A percentile compares a stretch with the other conserved stretches of the same genome.
phyloP scores from a whole-genome alignment of 1,140 invertebrate genomes.

The Cydia fagiglandana region DNA sequence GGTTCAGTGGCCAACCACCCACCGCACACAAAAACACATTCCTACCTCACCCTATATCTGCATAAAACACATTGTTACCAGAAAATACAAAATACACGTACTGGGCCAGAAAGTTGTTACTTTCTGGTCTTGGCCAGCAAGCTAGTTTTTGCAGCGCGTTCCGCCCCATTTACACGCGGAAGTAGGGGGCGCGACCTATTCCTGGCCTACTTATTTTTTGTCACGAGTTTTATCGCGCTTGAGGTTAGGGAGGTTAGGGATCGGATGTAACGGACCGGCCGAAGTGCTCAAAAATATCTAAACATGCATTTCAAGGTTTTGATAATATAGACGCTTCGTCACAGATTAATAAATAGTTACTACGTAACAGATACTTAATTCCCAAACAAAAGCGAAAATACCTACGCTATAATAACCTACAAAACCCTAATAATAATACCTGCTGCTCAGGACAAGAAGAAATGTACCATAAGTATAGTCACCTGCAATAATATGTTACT shows the following conservation, averaged over 20 bases:
- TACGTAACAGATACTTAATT: too few relatives aligned
- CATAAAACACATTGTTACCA: not conserved
- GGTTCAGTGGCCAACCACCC: not conserved
- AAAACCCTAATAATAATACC: too few relatives aligned
- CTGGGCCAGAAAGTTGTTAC: not conserved
- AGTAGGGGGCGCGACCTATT: slow-evolving; percentile 50
- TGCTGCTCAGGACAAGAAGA: too few relatives aligned
- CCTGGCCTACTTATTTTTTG: slow-evolving; percentile 40
- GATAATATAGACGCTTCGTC: too few relatives aligned
- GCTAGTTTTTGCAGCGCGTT: slow-evolving; percentile 45
- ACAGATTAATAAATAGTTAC: too few relatives aligned
- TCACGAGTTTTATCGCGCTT: slow-evolving; percentile 2
- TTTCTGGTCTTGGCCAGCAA: not conserved
- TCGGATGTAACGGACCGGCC: not conserved
- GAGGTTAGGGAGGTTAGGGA: too few relatives aligned
- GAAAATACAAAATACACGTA: not conserved
- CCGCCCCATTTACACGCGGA: slow-evolving; percentile 53
- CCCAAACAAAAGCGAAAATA: too few relatives aligned
- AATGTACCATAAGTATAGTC: too few relatives aligned
- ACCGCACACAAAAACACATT: not conserved
- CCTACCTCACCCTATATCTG: not conserved
- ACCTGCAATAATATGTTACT: too few relatives aligned
- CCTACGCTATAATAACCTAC: too few relatives aligned
- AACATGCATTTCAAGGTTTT: too few relatives aligned
- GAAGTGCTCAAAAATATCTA: not conserved